phyloP scores from a whole-genome alignment of 2,797 vertebrate genomes.

The Hippocampus kuda region DNA sequence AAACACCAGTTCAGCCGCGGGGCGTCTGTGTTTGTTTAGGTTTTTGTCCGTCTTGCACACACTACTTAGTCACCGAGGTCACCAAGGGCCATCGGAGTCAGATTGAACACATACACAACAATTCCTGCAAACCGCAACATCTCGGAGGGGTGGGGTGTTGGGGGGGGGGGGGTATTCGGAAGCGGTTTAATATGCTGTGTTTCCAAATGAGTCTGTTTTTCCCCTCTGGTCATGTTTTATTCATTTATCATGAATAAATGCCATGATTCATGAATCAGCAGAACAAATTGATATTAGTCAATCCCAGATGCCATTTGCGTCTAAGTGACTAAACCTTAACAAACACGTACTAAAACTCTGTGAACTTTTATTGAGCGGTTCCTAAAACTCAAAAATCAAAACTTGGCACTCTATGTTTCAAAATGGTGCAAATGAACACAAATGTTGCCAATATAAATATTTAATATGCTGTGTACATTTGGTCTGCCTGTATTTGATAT shows the following conservation, averaged over 20 bases:
- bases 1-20: conserved; percentile 2
- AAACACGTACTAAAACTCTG: neutral
- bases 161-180: neutral
- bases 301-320: neutral
- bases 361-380: too few relatives aligned
- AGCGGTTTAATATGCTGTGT: too few relatives aligned
- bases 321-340: neutral
- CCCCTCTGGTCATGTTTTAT: neutral
- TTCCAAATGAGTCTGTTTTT: neutral
- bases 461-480: too few relatives aligned
- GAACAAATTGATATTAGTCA: neutral
- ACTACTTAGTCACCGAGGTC: conserved; percentile 4
- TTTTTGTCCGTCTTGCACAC: conserved; percentile 11
- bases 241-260: too few relatives aligned
- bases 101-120: conserved; percentile 14
- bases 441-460: too few relatives aligned
- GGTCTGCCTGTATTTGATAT: too few relatives aligned
- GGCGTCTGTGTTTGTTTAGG: conserved; percentile 8
- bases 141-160: too few relatives aligned
- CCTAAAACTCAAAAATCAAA: too few relatives aligned
- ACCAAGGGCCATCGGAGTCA: neutral
- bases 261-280: neutral
- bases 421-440: too few relatives aligned
- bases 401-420: too few relatives aligned
- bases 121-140: conserved; percentile 1